Evolutionary conservation across 2,113 vertebrate species (phyloP), one percentile per base, ranked within the genome.

Genomic region (Spea bombifrons): DNA sequence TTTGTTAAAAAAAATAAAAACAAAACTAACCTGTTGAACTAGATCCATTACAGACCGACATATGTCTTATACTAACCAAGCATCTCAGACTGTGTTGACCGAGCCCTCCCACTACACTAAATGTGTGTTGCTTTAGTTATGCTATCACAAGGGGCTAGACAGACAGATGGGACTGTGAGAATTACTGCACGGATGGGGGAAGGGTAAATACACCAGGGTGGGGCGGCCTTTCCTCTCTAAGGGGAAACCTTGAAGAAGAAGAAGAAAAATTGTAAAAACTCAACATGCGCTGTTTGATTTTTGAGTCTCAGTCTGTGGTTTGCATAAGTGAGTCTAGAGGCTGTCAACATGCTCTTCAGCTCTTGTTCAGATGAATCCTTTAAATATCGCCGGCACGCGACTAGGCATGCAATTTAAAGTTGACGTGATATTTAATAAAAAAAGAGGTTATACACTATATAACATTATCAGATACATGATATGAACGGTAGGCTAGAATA

Each of bases 131-230:
- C n/a, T 48, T 59, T 57, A 46, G n/a, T 43, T 47, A 48, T 43
- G 49, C 59, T 69, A 44, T 10, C 13, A 48, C 16, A 43, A 47
- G 55, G 49, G 45, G 5, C 50, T 15, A 10, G 12, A 15, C 49
- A n/a, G 75, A 70, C 83, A 85, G 81, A 82, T 85, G 80, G 82
- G 79, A 84, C 75, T 69, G 79, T 1, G 61, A 57, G 80, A 49
- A 77, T 75, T 52, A 70, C 76, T 64, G 71, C 83, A 81, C 81
- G 78, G 71, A 76, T 81, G 86, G 83, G 82, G 84, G 81, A 76
- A 78, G 81, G 75, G 79, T 78, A 85, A 82, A 79, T 1, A 74
- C 82, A 83, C 71, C 81, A 80, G 59, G 83, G 76, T 78, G 71
- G 73, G 78, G 67, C 72, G 30, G 57, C 66, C 71, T 64, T 82